Evolutionary conservation across 2,113 vertebrate species (phyloP).

Genomic region (Notechis scutatus): DNA sequence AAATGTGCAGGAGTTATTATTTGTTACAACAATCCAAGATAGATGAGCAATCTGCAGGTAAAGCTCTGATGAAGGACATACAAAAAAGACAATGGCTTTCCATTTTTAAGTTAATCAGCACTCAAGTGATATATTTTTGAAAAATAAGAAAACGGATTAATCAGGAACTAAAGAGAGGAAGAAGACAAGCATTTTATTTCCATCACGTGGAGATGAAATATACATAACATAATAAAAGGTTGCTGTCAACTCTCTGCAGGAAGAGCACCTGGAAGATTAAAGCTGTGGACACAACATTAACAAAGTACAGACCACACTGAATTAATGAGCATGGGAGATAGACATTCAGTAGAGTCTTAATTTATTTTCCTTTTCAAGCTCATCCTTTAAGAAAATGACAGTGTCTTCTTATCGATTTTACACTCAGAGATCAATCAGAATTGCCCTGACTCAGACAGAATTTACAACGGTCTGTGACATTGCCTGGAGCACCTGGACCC

Average conservation of each 20-base stretch:
- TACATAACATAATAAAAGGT: constrained; percentile 80
- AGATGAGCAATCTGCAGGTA: constrained; percentile 77
- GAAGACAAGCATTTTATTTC: constrained; percentile 76
- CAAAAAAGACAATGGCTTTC: constrained; percentile 81
- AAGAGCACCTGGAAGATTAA: constrained; percentile 89
- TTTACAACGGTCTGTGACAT: constrained; percentile 84
- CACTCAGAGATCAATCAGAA: constrained; percentile 99
- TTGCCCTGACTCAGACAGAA: constrained; percentile 97
- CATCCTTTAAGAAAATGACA: constrained; percentile 99
- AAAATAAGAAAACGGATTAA: constrained; percentile 93
- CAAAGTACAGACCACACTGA: constrained; percentile 87
- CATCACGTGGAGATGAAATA: constrained; percentile 80
- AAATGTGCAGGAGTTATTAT: constrained; percentile 82
- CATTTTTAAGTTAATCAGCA: constrained; percentile 93
- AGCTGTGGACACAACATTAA: constrained; percentile 84
- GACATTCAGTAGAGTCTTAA: constrained; percentile 92
- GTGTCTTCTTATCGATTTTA: constrained; percentile 98
- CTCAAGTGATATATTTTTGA: constrained; percentile 81
- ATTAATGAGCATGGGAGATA: constrained; percentile 89
- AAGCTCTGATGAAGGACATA: constrained; percentile 81
- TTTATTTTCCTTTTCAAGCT: constrained; percentile 96
- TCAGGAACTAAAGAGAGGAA: constrained; percentile 75
- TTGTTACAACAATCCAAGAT: constrained; percentile 84
- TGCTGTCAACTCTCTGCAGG: constrained; percentile 72
- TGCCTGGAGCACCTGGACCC: constrained; percentile 74